Conservation (phyloP, 2,888 invertebrate genomes). For the Dynastes grantii region DNA sequence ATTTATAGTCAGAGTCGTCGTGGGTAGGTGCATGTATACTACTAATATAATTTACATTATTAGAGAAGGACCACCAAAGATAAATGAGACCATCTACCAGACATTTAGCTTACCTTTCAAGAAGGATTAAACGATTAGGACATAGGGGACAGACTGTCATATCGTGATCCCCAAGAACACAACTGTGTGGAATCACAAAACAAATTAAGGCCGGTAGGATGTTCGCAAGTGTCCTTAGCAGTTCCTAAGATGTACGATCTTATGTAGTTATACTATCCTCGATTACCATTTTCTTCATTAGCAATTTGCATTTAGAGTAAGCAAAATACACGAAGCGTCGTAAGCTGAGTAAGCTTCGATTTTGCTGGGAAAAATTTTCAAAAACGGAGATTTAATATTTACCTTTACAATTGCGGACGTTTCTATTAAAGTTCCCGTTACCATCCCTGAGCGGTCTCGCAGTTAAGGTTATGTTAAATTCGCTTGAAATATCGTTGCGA, state of each 20-base stretch:
- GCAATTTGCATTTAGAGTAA: no score
- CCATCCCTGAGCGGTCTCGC: conserved; percentile 2
- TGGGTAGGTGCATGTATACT: no score
- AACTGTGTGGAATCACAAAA: conserved; percentile 35
- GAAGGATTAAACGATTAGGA: conserved; percentile 41
- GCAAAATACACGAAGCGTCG: no score
- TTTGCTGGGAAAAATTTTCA: background rate
- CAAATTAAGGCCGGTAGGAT: conserved; percentile 17
- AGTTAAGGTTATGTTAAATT: conserved; percentile 14
- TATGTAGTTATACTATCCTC: background rate
- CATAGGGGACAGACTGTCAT: conserved; percentile 9
- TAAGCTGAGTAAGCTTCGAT: background rate
- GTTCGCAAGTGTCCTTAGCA: background rate
- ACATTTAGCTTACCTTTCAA: conserved; percentile 41
- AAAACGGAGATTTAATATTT: conserved; percentile 16
- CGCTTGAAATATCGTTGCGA: background rate
- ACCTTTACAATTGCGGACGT: conserved; percentile 1
- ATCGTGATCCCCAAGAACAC: conserved; percentile 19
- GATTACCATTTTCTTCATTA: no score
- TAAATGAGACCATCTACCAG: conserved; percentile 33
- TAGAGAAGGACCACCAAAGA: conserved; percentile 8
- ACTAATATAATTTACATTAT: conserved; percentile 8
- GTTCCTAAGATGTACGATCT: background rate
- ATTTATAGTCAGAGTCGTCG: conserved; percentile 2
- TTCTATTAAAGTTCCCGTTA: conserved; percentile 27